Conservation (phyloP, 2,113 vertebrate genomes). For the Entelurus aequoreus region DNA sequence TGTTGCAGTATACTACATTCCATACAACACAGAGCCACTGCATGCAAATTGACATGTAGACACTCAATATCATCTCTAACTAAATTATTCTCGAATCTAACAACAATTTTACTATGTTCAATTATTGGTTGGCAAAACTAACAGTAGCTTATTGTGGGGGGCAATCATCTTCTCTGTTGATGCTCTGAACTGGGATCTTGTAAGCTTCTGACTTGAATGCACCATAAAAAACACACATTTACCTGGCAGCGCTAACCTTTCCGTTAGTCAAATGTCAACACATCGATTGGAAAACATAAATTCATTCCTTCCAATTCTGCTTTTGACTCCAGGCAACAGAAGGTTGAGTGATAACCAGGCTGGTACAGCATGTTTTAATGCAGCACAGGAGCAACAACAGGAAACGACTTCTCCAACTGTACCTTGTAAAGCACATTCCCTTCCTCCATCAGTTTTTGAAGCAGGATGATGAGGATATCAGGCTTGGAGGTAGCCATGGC, state of each 20-base stretch:
- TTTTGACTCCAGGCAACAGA: conserved; percentile 13
- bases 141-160: not conserved
- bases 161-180: not conserved
- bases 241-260: conserved; percentile 41
- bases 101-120: too few relatives aligned
- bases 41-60: too few relatives aligned
- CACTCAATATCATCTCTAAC: too few relatives aligned
- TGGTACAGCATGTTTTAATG: not conserved
- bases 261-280: conserved; percentile 55
- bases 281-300: conserved; percentile 41
- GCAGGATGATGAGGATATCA: conserved; percentile 95
- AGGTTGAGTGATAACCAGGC: not conserved
- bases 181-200: not conserved
- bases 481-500: conserved; percentile 99
- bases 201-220: not conserved
- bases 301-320: conserved; percentile 29
- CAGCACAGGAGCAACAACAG: not conserved
- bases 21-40: too few relatives aligned
- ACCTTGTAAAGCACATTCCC: conserved; percentile 96
- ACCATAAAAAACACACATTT: conserved; percentile 9
- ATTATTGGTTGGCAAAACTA: not conserved
- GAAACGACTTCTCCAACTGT: conserved; percentile 17
- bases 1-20: too few relatives aligned
- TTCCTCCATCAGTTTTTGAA: conserved; percentile 98
- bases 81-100: too few relatives aligned